Evolutionary conservation across 2,888 invertebrate species (phyloP), one percentile per base, ranked within the genome.

Genomic region (Hypomecis punctinalis): DNA sequence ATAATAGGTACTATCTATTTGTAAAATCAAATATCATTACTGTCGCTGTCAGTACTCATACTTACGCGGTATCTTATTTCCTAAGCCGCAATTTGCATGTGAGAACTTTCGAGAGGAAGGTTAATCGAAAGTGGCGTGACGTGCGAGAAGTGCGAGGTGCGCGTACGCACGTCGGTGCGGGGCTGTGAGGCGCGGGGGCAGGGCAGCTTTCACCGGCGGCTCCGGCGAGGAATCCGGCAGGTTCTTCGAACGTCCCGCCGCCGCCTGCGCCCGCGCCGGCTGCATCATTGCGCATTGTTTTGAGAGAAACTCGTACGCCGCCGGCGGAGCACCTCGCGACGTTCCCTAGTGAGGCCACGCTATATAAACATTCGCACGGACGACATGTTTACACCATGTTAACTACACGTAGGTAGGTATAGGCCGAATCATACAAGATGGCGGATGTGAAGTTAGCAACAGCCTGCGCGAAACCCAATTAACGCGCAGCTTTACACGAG

Each of bases 121-220:
- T 42, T 40, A 48, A 56, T 63, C 48, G 56, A 70, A 66, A 66
- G 68, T 66, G 56, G 46, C 39, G 53, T 40, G 68, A 57, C 37
- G 55, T 5, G 36, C 23, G 46, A 39, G 23, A 23, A 23, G 5
- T 7, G 55, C 55, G 55, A n/a, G 55, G 11, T 35, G 54, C 35
- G 55, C 55, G 45, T 9, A 45, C 35, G 43, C 45, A 7, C 10
- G 11, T 8, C 35, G 5, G 49, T 37, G 61, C 11, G 62, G 40
- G 55, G 63, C 42, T 47, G 46, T 60, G 13, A 33, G 47, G 40
- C 48, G 9, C 58, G 42, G 46, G 33, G 49, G 42, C 48, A 49
- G 51, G 10, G 9, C 8, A 58, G 62, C 67, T 66, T 72, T 33
- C 61, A 11, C 39, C 43, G 45, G 9, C 23, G 23, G 6, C 5